phyloP scores from a whole-genome alignment of 1,140 invertebrate species.

The Triops longicaudatus region DNA sequence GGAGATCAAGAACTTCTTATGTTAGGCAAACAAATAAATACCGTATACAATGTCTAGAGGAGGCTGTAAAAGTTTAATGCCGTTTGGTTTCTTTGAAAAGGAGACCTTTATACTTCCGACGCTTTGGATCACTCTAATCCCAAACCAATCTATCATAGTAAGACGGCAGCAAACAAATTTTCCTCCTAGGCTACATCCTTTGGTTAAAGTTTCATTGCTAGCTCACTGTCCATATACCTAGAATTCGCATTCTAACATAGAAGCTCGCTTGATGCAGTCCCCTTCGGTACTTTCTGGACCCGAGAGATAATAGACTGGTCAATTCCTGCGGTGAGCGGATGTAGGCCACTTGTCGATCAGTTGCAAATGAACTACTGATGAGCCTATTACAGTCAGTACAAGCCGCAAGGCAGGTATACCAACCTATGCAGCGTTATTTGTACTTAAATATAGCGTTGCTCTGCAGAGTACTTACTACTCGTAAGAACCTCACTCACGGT shows the following conservation, averaged over 20 bases:
- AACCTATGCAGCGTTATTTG: neutral
- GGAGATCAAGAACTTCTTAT: neutral
- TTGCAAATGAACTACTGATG: neutral
- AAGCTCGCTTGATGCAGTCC: neutral
- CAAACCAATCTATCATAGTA: neutral
- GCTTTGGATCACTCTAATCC: neutral
- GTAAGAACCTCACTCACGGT: neutral
- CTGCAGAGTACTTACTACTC: neutral
- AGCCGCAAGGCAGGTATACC: neutral
- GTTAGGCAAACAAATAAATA: neutral
- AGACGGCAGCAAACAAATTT: neutral
- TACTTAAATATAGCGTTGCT: neutral
- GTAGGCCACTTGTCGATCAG: neutral
- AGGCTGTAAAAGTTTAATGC: neutral
- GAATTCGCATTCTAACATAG: neutral
- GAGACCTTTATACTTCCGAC: neutral
- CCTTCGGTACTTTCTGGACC: neutral
- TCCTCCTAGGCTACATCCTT: neutral
- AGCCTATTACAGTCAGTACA: neutral
- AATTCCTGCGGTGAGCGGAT: neutral
- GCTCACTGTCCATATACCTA: neutral
- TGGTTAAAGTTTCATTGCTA: neutral
- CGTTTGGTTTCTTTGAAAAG: neutral
- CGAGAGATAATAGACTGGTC: conserved; percentile 2
- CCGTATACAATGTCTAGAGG: neutral